Conservation (phyloP, 1,140 invertebrate genomes). For the Calliphora vicina region DNA sequence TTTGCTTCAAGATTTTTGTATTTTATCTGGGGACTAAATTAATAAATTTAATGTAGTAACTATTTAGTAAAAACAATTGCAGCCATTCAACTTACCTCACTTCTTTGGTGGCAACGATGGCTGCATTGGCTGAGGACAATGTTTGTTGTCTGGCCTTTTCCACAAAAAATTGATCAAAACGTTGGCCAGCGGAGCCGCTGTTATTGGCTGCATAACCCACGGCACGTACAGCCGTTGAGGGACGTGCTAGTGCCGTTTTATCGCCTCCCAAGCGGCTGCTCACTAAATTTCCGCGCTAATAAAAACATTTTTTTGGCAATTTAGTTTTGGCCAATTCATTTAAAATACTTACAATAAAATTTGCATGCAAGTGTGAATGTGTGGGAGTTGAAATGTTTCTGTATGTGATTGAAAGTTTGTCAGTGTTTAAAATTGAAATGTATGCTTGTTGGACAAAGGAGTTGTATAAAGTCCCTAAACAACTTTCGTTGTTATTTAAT, state of each 20-base stretch:
- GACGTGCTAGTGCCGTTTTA: conserved; percentile 67
- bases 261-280: conserved; percentile 50
- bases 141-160: conserved; percentile 68
- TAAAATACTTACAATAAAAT: conserved; percentile 14
- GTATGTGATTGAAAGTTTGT: background rate
- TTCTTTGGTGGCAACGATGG: conserved; percentile 71
- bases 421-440: background rate
- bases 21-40: conserved; percentile 81
- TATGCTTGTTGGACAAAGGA: background rate
- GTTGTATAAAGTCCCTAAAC: background rate
- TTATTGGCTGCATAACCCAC: conserved; percentile 90
- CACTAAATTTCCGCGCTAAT: conserved; percentile 53
- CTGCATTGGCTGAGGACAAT: conserved; percentile 53
- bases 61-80: too few species aligned
- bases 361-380: background rate
- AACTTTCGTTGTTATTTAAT: background rate
- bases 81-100: conserved; percentile 68
- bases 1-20: conserved; percentile 82
- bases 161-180: conserved; percentile 80
- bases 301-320: background rate
- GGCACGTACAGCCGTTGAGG: conserved; percentile 94
- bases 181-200: conserved; percentile 63
- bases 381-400: too few species aligned
- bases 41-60: too few species aligned
- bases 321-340: background rate